phyloP scores from a whole-genome alignment of 2,888 invertebrate genomes.

The Drosophila rellima region DNA sequence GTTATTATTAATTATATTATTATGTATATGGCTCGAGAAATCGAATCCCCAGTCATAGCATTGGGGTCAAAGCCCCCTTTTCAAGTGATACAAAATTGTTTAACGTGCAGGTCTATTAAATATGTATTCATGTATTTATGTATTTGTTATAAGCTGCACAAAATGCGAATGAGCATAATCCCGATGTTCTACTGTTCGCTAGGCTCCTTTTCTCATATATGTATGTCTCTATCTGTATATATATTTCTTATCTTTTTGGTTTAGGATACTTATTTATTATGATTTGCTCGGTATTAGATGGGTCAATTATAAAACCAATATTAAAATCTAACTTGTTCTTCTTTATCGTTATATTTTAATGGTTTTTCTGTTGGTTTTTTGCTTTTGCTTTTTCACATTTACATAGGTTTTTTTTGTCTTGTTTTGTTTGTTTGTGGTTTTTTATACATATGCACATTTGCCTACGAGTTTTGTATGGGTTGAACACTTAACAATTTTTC shows the following conservation, averaged over 20 bases:
- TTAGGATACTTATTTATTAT: conserved; percentile 44
- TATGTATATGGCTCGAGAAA: conserved; percentile 37
- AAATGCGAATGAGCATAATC: conserved; percentile 46
- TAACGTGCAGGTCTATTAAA: conserved; percentile 53
- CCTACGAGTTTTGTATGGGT: conserved; percentile 29
- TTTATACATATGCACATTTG: conserved; percentile 55
- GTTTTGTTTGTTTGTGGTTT: conserved; percentile 9
- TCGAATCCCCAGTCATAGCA: conserved; percentile 27
- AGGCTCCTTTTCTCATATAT: conserved; percentile 22
- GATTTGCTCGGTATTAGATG: conserved; percentile 51
- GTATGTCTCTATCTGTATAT: conserved; percentile 5
- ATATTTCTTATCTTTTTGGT: conserved; percentile 7
- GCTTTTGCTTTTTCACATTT: conserved; percentile 14
- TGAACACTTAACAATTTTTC: conserved; percentile 55
- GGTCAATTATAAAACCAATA: conserved; percentile 55
- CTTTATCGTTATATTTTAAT: conserved; percentile 23
- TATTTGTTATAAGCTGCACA: conserved; percentile 45
- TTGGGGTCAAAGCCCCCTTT: conserved; percentile 19
- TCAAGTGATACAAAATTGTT: conserved; percentile 33
- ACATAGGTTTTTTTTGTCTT: conserved; percentile 13
- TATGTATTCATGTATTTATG: conserved; percentile 42
- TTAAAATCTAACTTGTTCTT: conserved; percentile 45
- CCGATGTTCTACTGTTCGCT: conserved; percentile 36
- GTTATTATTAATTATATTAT: conserved; percentile 15
- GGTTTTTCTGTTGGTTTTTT: conserved; percentile 14